Conservation (phyloP, 2,888 invertebrate genomes). For the Craniophora ligustri region DNA sequence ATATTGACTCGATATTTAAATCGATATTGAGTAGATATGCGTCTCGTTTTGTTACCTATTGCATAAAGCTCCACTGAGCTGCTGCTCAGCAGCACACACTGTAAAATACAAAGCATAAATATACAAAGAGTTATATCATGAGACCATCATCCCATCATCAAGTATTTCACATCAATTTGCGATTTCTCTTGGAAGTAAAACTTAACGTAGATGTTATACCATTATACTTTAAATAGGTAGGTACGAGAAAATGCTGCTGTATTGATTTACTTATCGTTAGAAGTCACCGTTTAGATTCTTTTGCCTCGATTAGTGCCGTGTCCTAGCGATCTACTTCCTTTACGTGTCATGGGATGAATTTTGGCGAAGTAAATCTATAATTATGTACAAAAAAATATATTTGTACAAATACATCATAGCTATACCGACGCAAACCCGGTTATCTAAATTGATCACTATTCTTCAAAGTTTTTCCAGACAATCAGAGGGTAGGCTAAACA, state of each 20-base stretch:
- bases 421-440: no score
- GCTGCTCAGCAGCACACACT: no score
- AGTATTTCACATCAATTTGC: slow-evolving; percentile 34
- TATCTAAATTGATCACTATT: not conserved
- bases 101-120: slow-evolving; percentile 10
- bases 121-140: slow-evolving; percentile 23
- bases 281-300: no score
- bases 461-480: not conserved
- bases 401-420: no score
- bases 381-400: no score
- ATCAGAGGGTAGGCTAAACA: not conserved
- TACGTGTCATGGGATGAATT: no score
- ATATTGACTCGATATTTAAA: no score
- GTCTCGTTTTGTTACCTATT: not conserved
- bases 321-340: no score
- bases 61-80: slow-evolving; percentile 7
- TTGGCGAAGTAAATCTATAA: no score
- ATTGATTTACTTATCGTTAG: no score
- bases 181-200: slow-evolving; percentile 26
- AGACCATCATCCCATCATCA: slow-evolving; percentile 14
- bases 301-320: no score
- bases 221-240: not conserved
- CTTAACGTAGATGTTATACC: not conserved
- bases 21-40: no score
- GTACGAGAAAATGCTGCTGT: not conserved